Conservation (phyloP, 1,140 invertebrate species). For the Caerostris extrusa region DNA sequence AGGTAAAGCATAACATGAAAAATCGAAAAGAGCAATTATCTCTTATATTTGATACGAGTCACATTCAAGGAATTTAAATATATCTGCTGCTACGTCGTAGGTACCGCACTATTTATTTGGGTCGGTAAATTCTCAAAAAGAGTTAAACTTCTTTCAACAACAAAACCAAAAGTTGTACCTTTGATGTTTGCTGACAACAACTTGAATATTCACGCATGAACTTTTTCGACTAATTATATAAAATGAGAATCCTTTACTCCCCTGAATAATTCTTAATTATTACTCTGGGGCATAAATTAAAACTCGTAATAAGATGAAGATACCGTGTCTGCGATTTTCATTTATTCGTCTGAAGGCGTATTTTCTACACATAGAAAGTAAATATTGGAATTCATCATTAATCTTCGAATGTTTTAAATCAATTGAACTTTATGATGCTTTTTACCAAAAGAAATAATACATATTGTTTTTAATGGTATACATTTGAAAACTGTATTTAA, state of each 20-base stretch:
- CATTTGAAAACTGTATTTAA: too few relatives aligned
- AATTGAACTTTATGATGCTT: too few relatives aligned
- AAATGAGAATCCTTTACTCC: not conserved
- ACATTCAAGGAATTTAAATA: too few relatives aligned
- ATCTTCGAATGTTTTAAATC: too few relatives aligned
- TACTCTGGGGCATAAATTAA: not conserved
- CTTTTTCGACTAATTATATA: not conserved
- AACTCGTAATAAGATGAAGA: not conserved
- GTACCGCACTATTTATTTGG: not conserved
- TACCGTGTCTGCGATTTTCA: not conserved
- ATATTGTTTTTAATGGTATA: too few relatives aligned
- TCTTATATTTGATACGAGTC: too few relatives aligned
- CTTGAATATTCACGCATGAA: not conserved
- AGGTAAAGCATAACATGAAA: too few relatives aligned
- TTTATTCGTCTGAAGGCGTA: not conserved
- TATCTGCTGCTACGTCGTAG: too few relatives aligned
- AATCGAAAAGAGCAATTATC: too few relatives aligned
- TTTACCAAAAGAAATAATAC: too few relatives aligned
- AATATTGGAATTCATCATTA: too few relatives aligned
- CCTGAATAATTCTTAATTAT: constrained; percentile 2
- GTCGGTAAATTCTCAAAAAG: not conserved
- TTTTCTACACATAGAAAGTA: not conserved
- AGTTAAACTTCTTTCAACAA: not conserved
- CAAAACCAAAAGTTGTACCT: not conserved
- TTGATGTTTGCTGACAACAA: not conserved